Percentiles rank a stretch among this genome's conserved stretches.
Evolutionary conservation across 2,888 invertebrate genomes (phyloP).

Genomic region (Hecatera dysodea): DNA sequence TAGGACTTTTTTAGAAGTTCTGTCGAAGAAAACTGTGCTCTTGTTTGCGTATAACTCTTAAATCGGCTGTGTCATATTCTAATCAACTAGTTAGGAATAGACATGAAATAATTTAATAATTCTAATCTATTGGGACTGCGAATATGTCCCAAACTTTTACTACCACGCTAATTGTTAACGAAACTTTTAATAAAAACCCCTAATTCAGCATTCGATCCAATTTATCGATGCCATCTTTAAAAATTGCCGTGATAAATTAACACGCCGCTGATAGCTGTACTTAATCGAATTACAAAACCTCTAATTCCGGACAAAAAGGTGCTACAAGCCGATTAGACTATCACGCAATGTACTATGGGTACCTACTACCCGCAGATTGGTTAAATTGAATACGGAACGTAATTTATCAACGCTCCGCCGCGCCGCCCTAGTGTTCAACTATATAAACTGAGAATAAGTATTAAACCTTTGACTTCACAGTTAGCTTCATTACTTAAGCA

Average conservation of each 20-base stretch:
- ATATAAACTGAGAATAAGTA: no score
- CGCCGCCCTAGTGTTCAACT: no score
- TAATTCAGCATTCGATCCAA: no score
- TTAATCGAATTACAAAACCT: neutral
- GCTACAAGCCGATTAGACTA: neutral
- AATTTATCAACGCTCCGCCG: no score
- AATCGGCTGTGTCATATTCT: neutral
- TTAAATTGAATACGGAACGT: neutral
- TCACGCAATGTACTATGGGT: neutral
- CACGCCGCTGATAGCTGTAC: neutral
- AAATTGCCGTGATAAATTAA: neutral
- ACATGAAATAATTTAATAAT: neutral
- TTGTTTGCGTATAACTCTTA: neutral
- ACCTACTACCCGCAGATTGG: neutral
- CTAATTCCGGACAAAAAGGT: neutral
- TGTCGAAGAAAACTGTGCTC: neutral
- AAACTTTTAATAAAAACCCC: no score
- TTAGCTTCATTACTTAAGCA: no score
- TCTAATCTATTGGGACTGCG: neutral
- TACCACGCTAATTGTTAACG: neutral
- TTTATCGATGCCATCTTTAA: neutral
- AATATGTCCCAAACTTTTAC: neutral
- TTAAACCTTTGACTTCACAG: no score
- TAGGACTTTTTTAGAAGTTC: slow-evolving; percentile 20
- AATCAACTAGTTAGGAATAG: neutral